A percentile compares a stretch with the other conserved stretches of the same genome.
Conservation (phyloP, 2,113 vertebrate species). For the Pseudorasbora parva region DNA sequence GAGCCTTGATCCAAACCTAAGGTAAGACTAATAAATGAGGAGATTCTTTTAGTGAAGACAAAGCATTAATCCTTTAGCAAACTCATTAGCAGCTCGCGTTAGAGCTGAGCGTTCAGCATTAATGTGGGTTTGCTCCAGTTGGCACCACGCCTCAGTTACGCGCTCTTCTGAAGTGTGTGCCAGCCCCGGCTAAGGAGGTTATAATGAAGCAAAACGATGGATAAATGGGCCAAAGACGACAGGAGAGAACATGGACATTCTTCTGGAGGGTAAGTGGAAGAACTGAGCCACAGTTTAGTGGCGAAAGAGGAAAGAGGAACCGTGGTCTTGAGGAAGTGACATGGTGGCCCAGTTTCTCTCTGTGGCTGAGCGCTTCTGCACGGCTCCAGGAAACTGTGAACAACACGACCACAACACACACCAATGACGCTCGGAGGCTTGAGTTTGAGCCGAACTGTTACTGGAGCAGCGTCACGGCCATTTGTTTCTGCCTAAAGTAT, state of each 20-base stretch:
- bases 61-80: background rate
- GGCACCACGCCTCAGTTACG: background rate
- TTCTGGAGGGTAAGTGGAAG: background rate
- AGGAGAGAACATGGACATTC: conserved; percentile 12
- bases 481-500: background rate
- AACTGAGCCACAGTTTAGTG: background rate
- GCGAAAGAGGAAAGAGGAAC: conserved; percentile 38
- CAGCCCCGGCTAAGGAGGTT: conserved; percentile 7
- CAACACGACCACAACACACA: background rate
- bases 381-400: conserved; percentile 44
- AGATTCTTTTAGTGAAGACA: background rate
- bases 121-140: background rate
- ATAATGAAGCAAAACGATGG: conserved; percentile 46
- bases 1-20: background rate
- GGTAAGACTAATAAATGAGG: background rate
- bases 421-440: background rate
- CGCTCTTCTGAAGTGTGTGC: conserved; percentile 15
- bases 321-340: conserved; percentile 46
- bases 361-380: conserved; percentile 21
- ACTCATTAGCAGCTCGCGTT: conserved; percentile 12
- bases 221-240: conserved; percentile 43
- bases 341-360: conserved; percentile 8
- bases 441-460: no score
- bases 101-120: conserved; percentile 3
- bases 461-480: background rate